Base-by-base conservation (phyloP, 2,797 vertebrate species). In the Chaunax sp. region DNA sequence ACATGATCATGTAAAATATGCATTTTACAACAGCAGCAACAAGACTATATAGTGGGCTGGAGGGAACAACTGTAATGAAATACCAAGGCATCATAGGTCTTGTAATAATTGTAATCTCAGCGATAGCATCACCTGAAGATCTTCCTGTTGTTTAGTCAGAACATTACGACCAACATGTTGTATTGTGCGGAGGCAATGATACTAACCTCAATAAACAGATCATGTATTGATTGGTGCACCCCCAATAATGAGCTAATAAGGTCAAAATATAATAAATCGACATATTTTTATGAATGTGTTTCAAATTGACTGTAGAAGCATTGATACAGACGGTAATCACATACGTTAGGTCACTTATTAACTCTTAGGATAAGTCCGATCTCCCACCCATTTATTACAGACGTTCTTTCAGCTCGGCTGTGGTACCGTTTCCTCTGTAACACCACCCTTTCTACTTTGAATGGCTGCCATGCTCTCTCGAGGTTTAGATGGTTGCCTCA, bases 381-480 rank as follows among this genome's bases (percentile, higher is more conserved):
- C 45, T 64, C 70, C 18, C 30, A 54, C 45, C 63, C 40, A 49
- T 38, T 63, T 28, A 66, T 40, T 69, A 54, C 33, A 80, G 44
- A 69, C 43, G 11, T 54, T 69, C 40, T 56, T 56, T 51, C 30
- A 47, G 14, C 18, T 46, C 60, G 26, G 44, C 50, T 62, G 38
- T 13, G 2, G 41, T 11, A 53, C 23, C 1, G 41, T 41, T 75
- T 64, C 54, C 45, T 54, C 53, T 70, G 47, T 60, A 2, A 23
- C 60, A n/a, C 18, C 49, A 71, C 37, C 20, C 46, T 15, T 69
- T 47, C n/a, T 4, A 14, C 51, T 69, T 35, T 61, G 54, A 79
- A 64, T 57, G 26, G 64, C 58, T 81, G 59, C 62, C 35, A 43
- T 54, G 68, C 45, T 64, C 56, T 64, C 56, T 74, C 33, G 38